Percentiles rank a stretch among this genome's conserved stretches.
Conservation (phyloP, 2,888 invertebrate species). For the Cataglyphis livida region DNA sequence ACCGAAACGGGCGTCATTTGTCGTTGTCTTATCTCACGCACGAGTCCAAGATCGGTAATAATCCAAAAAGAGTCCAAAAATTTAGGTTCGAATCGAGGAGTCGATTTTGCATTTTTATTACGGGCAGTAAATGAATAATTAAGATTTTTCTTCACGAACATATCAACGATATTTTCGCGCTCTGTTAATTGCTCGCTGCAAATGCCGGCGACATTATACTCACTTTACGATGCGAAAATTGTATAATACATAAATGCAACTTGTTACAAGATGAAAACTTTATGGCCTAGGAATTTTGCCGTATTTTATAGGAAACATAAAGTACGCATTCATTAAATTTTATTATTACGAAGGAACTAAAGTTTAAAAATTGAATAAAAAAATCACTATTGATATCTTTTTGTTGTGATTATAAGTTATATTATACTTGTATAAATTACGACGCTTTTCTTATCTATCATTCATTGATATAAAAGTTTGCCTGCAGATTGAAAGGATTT, state of each 20-base stretch:
- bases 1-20: not conserved
- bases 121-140: slow-evolving; percentile 71
- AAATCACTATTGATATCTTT: not conserved
- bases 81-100: slow-evolving; percentile 34
- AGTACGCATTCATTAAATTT: not conserved
- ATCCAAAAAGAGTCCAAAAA: slow-evolving; percentile 35
- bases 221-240: slow-evolving; percentile 36
- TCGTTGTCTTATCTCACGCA: slow-evolving; percentile 37
- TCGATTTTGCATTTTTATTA: slow-evolving; percentile 62
- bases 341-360: not conserved
- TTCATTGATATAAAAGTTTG: not conserved
- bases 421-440: not conserved
- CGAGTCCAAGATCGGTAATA: slow-evolving; percentile 33
- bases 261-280: slow-evolving; percentile 23
- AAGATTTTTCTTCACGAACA: slow-evolving; percentile 38
- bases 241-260: not conserved
- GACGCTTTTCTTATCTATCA: not conserved
- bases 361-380: not conserved
- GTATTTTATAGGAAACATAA: not conserved
- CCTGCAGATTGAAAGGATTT: slow-evolving; percentile 19
- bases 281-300: not conserved
- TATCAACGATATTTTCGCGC: not conserved
- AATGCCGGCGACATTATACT: not conserved
- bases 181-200: slow-evolving; percentile 49
- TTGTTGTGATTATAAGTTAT: not conserved